A percentile compares a stretch with the other conserved stretches of the same genome.
Conservation (phyloP, 2,888 invertebrate species). For the Andrena dorsata region DNA sequence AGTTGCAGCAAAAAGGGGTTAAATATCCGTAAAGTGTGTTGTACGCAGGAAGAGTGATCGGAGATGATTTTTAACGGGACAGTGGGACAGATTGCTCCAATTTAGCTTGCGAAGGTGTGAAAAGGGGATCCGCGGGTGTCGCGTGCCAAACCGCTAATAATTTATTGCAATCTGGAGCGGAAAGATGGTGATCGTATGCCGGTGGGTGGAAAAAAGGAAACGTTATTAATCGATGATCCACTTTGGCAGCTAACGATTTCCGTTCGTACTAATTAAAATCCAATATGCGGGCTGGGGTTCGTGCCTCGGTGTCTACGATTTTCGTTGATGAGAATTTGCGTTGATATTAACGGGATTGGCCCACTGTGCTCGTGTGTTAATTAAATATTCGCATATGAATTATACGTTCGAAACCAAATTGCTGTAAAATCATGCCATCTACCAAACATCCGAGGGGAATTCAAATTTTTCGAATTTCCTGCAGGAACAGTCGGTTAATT, state of each 20-base stretch:
- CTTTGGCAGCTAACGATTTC: slow-evolving; percentile 50
- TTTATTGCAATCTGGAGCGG: slow-evolving; percentile 22
- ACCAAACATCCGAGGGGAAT: no score
- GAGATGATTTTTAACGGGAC: slow-evolving; percentile 17
- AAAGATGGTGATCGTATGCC: not conserved
- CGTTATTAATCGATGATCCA: slow-evolving; percentile 56
- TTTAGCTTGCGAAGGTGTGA: not conserved
- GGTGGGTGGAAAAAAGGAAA: not conserved
- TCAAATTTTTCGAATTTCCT: no score
- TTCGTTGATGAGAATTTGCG: slow-evolving; percentile 11
- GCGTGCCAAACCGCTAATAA: slow-evolving; percentile 33
- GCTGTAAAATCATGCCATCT: not conserved
- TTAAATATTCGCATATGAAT: not conserved
- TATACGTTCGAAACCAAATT: not conserved
- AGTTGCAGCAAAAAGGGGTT: not conserved
- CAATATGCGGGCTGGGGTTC: slow-evolving; percentile 43
- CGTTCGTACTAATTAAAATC: slow-evolving; percentile 57
- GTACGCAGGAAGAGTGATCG: slow-evolving; percentile 5
- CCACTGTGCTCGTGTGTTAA: not conserved
- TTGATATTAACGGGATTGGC: slow-evolving; percentile 6
- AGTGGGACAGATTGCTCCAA: slow-evolving; percentile 21
- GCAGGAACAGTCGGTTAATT: no score
- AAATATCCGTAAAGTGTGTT: not conserved
- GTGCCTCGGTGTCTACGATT: slow-evolving; percentile 13
- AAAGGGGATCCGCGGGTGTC: slow-evolving; percentile 11